These are phyloP conservation scores for Parnassius orleans DNA, from an alignment of 2,888 invertebrate species.

Conservation along the genomic window DNA sequence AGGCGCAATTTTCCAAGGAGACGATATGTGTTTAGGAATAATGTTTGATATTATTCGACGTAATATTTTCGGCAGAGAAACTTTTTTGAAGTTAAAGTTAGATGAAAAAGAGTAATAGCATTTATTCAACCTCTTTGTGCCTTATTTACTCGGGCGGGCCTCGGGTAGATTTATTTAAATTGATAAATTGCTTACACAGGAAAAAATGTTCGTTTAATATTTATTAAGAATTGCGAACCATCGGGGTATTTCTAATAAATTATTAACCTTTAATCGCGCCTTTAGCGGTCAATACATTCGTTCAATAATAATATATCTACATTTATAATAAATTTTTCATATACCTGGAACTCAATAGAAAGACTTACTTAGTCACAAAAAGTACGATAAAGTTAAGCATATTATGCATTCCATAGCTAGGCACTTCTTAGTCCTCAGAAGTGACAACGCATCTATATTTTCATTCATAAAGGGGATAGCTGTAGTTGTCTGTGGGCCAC, in stretches of 20 bases:
- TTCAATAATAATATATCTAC: not conserved
- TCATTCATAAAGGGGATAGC: too few species aligned
- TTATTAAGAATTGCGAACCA: slow-evolving; percentile 20
- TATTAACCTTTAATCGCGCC: slow-evolving; percentile 4
- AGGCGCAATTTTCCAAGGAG: slow-evolving; percentile 15
- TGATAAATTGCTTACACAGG: slow-evolving; percentile 22
- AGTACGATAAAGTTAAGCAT: too few species aligned
- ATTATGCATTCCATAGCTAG: too few species aligned
- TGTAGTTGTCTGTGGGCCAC: too few species aligned
- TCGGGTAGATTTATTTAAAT: slow-evolving; percentile 30
- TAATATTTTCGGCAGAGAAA: slow-evolving; percentile 8
- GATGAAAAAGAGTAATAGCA: slow-evolving; percentile 17
- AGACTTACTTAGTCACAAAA: too few species aligned
- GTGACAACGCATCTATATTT: too few species aligned
- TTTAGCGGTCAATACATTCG: not conserved
- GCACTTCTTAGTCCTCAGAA: too few species aligned
- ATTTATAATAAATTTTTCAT: too few species aligned
- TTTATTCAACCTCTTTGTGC: slow-evolving; percentile 16
- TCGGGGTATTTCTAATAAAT: slow-evolving; percentile 5
- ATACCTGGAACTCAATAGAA: too few species aligned
- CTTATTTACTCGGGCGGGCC: slow-evolving; percentile 19
- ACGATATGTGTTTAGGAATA: slow-evolving; percentile 17
- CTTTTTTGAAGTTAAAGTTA: slow-evolving; percentile 16
- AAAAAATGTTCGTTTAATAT: slow-evolving; percentile 21
- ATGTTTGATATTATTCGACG: slow-evolving; percentile 17